phyloP scores from a whole-genome alignment of 2,797 vertebrate genomes.

The Amazona finschi region DNA sequence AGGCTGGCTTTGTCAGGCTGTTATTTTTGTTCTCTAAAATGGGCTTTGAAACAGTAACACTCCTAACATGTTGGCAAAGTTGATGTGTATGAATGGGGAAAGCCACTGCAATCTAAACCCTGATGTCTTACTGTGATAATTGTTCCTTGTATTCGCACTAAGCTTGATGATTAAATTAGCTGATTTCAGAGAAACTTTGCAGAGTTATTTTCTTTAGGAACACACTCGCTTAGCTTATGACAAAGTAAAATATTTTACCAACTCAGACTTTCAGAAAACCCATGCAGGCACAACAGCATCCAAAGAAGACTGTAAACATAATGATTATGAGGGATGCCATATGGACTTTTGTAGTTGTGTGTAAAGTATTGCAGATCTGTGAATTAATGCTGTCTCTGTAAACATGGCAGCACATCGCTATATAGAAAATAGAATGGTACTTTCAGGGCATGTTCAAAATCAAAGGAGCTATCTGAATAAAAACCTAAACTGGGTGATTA shows the following conservation, averaged over 20 bases:
- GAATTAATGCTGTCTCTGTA: background rate
- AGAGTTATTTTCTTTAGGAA: background rate
- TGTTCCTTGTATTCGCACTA: background rate
- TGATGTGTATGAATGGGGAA: too few species aligned
- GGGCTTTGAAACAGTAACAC: background rate
- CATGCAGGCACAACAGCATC: background rate
- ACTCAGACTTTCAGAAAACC: background rate
- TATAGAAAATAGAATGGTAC: background rate
- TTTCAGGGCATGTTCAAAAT: background rate
- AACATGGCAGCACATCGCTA: fast-evolving
- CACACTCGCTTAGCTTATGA: background rate
- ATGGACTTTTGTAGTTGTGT: background rate
- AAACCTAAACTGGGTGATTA: background rate
- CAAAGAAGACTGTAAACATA: background rate
- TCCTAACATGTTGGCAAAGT: background rate
- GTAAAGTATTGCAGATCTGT: background rate
- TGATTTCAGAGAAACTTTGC: background rate
- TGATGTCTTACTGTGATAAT: background rate
- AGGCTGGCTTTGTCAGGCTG: background rate
- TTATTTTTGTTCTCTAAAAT: background rate
- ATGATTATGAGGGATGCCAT: background rate
- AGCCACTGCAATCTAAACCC: background rate
- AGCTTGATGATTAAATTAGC: background rate
- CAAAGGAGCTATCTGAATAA: background rate
- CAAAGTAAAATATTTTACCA: background rate